Base-by-base conservation (phyloP, 2,113 vertebrate genomes). In the Austrofundulus limnaeus region DNA sequence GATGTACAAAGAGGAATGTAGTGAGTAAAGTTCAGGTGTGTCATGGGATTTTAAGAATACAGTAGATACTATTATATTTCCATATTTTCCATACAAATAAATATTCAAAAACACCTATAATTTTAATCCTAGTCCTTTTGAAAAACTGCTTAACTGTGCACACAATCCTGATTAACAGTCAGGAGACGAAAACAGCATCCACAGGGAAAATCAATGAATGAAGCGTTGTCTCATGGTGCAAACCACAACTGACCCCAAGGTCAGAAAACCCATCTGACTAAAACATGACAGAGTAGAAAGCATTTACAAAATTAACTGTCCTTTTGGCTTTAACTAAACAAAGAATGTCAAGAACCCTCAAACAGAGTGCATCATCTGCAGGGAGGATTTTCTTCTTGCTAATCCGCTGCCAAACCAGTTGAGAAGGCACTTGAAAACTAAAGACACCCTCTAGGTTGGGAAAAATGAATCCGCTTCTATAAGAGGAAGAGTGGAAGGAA, bases 331-430 rank as follows among this genome's bases (percentile, higher is more conserved):
- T 58, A n/a, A 23, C 16, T 17, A 15, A 14, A 56, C 54, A 56
- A 9, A 41, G 20, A n/a, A 31, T 43, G n/a, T 31, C 24, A 31
- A 19, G 16, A 31, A 15, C 39, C 17, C 15, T 45, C 17, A 13
- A n/a, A 19, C 41, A 14, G 41, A n/a, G 24, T 14, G 41, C 21
- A n/a, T 31, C 17, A 31, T 25, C 41, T 31, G 17, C 11, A 14
- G 11, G 23, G 39, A 58, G 55, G 23, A 59, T 39, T 56, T 41
- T 13, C 31, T 54, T 38, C 19, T 21, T 15, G 20, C 19, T 23
- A 56, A 56, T 56, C 51, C 38, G 31, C 16, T 42, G 21, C 10
- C 55, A 25, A 57, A 57, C 23, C 43, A 45, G 17, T 39, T 28
- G 16, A 42, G n/a, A 11, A 25, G 20, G 10, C 15, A 43, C 21